Percentiles rank a stretch among this genome's conserved stretches.
These are phyloP conservation scores for Pseudomyrmex cubaensis DNA, from an alignment of 1,140 invertebrate genomes.

Conservation along the genomic window DNA sequence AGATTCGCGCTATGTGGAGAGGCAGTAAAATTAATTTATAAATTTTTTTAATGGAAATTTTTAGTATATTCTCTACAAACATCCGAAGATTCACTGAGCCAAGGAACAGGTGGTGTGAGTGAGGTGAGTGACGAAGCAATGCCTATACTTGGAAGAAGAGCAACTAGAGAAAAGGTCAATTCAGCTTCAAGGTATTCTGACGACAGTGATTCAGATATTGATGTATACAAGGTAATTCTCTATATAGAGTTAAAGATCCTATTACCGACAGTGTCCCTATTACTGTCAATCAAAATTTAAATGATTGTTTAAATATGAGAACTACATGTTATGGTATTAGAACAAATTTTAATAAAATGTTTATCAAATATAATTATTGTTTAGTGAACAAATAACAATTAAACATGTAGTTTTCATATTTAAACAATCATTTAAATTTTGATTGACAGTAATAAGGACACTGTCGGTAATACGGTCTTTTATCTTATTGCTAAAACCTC, in stretches of 20 bases:
- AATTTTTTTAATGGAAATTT: slow-evolving; percentile 28
- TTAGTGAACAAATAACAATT: no score
- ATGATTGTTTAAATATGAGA: no score
- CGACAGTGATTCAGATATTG: slow-evolving; percentile 86
- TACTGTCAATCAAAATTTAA: no score
- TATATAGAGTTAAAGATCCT: background rate
- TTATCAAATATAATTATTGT: no score
- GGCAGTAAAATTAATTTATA: background rate
- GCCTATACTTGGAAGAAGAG: slow-evolving; percentile 87
- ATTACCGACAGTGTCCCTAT: no score
- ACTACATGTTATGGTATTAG: no score
- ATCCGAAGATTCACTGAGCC: slow-evolving; percentile 86
- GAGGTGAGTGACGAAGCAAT: slow-evolving; percentile 88
- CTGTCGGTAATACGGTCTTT: no score
- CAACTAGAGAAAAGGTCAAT: slow-evolving; percentile 86
- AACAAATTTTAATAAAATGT: no score
- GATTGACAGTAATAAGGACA: no score
- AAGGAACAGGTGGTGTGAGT: slow-evolving; percentile 85
- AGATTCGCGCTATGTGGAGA: no score
- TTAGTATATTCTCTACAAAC: slow-evolving; percentile 83
- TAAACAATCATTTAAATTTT: no score
- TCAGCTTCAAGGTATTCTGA: slow-evolving; percentile 82
- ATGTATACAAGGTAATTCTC: slow-evolving; percentile 83
- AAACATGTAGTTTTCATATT: no score
- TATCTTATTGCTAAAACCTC: background rate